phyloP scores from a whole-genome alignment of 1,140 invertebrate species.

The Aculops lycopersici region DNA sequence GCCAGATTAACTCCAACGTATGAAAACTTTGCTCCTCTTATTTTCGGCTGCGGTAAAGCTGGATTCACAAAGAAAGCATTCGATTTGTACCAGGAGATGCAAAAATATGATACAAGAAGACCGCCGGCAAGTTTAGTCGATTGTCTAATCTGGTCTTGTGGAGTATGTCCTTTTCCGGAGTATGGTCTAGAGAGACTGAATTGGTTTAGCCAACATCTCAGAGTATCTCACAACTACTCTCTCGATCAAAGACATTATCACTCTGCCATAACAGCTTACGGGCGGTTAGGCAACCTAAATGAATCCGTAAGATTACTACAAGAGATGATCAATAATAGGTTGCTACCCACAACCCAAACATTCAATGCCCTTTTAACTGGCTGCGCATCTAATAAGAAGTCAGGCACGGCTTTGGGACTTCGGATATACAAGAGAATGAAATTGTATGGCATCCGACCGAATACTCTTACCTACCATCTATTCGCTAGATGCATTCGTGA shows the following conservation, averaged over 20 bases:
- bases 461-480: constrained; percentile 34
- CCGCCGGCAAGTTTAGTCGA: constrained; percentile 37
- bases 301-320: constrained; percentile 45
- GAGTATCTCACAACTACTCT: constrained; percentile 25
- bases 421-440: constrained; percentile 51
- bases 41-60: constrained; percentile 36
- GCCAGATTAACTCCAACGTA: constrained; percentile 37
- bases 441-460: constrained; percentile 25
- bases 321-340: constrained; percentile 32
- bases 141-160: constrained; percentile 51
- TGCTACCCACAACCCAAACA: constrained; percentile 30
- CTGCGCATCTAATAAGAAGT: constrained; percentile 35
- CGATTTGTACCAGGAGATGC: constrained; percentile 34
- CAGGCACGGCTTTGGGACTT: constrained; percentile 42
- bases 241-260: constrained; percentile 46
- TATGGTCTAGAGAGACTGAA: constrained; percentile 29
- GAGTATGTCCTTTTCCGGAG: constrained; percentile 31
- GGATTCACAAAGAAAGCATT: constrained; percentile 57
- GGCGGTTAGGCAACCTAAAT: constrained; percentile 33
- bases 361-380: constrained; percentile 46
- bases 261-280: constrained; percentile 64
- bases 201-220: constrained; percentile 28
- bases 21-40: constrained; percentile 44
- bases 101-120: constrained; percentile 35
- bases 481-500: constrained; percentile 39